Base-by-base conservation (phyloP, 1,140 invertebrate species). In the Diachasma alloeum region DNA sequence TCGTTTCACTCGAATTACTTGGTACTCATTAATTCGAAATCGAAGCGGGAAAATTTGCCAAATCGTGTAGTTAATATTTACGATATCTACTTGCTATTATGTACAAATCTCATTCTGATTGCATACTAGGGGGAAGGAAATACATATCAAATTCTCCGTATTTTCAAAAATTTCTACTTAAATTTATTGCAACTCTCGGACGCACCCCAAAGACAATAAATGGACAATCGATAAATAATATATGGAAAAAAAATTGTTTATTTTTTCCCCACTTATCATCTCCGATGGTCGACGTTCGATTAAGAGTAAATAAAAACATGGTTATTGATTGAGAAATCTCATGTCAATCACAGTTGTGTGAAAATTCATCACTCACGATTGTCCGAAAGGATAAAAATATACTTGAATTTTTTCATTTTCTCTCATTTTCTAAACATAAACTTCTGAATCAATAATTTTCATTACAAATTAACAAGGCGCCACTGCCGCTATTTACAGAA, bases 401-500 rank as follows among this genome's bases (percentile, higher is more conserved):
- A 42, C 48, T 8, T 15, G 13, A 22, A 56, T 56, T 56, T 22
- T 19, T 19, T 56, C 19, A 56, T 56, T 56, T 56, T 56, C 19
- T 22, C 19, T n/a, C 48, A 75, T 69, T 26, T 69, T 66, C 42
- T 69, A 69, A 68, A 75, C 66, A 68, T 31, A 69, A 66, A 68
- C 15, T 31, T 53, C 74, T 22, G 74, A 59, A 31, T 36, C 13
- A 24, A 68, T n/a, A 44, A 66, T 56, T 53, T 67, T 59, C 15
- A 42, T 69, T 53, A 59, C 59, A 22, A 39, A 71, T 70, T 37
- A 76, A 76, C 68, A 76, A 71, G 69, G 68, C 48, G 36, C 31
- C 59, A 76, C 37, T 76, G 26, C 36, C 24, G 68, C 68, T 76
- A 76, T 76, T 37, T 76, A 76, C 74, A 76, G 31, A 76, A 70